Evolutionary conservation across 64 coral and sea anemone species (phyloP), one percentile per base, ranked within the genome.

Genomic region (Exaiptasia diaphana): DNA sequence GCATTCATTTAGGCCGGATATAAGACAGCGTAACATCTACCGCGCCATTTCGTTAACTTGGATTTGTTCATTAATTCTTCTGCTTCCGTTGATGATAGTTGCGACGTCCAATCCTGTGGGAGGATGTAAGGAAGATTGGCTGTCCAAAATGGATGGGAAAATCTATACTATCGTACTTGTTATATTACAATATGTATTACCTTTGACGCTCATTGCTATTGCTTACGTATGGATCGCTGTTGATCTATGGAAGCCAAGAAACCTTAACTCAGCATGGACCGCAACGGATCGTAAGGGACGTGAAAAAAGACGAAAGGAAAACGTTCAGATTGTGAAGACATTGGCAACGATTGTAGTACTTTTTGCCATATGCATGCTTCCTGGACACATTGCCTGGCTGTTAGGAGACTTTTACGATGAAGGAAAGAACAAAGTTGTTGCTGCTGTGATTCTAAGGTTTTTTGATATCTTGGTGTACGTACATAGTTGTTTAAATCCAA

Each of bases 331-430:
- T 26, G 78, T 88, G 34, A 88, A 88, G 38, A 88, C 85, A 27
- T 69, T 88, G 26, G 85, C 85, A 32, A 88, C 77, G 0, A 80
- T 88, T 53, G 85, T 88, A 0, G 31, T 81, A 26, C 76, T 88
- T 18, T 88, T 88, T 80, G 85, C 85, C 14, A 71, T 88, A 0
- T 88, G 65, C 46, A 88, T 88, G 85, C 31, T 88, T 45, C 85
- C 85, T 25, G 85, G 85, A 14, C 85, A 88, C 53, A 32, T 88
- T 17, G 85, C 85, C 1, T 88, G 85, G 85, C 20, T 88, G 50
- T 34, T 88, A 0, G 62, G 53, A 40, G 85, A 88, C 31, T 88
- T 88, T 73, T n/a, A n/a, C n/a, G n/a, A n/a, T n/a, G 85, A 76
- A 6, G 50, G 34, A 40, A 58, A 41, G 50, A 27, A 88, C 25